Conservation (phyloP, 2,888 invertebrate species). For the Andrena trimmerana region DNA sequence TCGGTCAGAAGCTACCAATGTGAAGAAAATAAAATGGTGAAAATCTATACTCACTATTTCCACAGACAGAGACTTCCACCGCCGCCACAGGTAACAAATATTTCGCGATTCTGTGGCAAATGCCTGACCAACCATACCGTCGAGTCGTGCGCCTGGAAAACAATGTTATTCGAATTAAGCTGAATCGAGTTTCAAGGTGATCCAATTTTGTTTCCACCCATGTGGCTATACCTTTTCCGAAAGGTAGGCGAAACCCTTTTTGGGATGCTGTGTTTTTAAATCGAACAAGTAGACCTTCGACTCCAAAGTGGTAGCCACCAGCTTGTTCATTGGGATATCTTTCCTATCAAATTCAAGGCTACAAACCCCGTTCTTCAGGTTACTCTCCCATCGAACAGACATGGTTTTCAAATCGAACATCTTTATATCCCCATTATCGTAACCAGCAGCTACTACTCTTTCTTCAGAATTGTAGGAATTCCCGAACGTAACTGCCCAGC, state of each 20-base stretch:
- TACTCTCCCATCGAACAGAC: conserved; percentile 95
- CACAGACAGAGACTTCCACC: conserved; percentile 96
- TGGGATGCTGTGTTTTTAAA: conserved; percentile 94
- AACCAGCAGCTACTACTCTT: conserved; percentile 95
- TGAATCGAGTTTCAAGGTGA: conserved; percentile 86
- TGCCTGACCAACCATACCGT: conserved; percentile 96
- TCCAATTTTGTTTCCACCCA: conserved; percentile 87
- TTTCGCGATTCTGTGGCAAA: conserved; percentile 96
- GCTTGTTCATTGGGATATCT: conserved; percentile 97
- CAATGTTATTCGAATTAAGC: not conserved
- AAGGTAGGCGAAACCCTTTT: conserved; percentile 92
- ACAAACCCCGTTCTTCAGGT: conserved; percentile 96
- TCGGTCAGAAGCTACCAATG: not conserved
- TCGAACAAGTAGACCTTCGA: conserved; percentile 96
- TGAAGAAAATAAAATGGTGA: not conserved
- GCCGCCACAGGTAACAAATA: conserved; percentile 96
- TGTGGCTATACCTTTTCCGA: conserved; percentile 87
- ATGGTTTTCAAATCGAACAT: conserved; percentile 95
- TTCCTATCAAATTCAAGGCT: conserved; percentile 95
- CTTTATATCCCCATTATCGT: conserved; percentile 98
- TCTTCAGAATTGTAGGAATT: conserved; percentile 95
- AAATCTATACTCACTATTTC: conserved; percentile 92
- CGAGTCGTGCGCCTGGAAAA: conserved; percentile 86
- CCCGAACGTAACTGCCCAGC: conserved; percentile 97
- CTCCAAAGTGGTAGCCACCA: conserved; percentile 96